Percentiles rank a stretch among this genome's conserved stretches.
Conservation (phyloP, 2,888 invertebrate genomes). For the Bugulina stolonifera region DNA sequence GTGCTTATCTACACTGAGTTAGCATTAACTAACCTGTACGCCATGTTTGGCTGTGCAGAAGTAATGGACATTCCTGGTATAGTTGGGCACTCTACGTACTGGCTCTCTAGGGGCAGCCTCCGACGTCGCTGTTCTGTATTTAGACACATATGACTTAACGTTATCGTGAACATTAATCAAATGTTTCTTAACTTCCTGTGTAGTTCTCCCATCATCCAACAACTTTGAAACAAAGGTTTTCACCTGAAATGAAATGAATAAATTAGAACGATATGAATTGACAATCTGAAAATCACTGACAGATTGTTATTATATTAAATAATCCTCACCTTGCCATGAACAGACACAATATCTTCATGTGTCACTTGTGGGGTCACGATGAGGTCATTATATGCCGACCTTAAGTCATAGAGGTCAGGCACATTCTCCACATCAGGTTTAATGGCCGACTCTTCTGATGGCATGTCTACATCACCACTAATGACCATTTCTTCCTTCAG, state of each 20-base stretch:
- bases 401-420: constrained; percentile 6
- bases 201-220: constrained; percentile 19
- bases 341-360: constrained; percentile 43
- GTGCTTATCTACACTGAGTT: too few relatives aligned
- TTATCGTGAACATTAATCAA: constrained; percentile 7
- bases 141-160: constrained; percentile 16
- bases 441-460: not conserved
- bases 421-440: not conserved
- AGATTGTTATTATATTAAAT: constrained; percentile 32
- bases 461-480: not conserved
- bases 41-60: constrained; percentile 24
- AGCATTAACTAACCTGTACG: constrained; percentile 17
- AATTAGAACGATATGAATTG: not conserved
- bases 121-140: not conserved
- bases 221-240: constrained; percentile 23
- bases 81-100: not conserved
- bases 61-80: constrained; percentile 20
- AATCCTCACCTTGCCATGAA: constrained; percentile 36
- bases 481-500: not conserved
- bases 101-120: not conserved
- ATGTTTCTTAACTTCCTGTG: constrained; percentile 11
- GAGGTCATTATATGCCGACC: constrained; percentile 43
- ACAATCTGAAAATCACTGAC: not conserved
- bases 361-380: constrained; percentile 37
- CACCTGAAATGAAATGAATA: constrained; percentile 3